These are phyloP conservation scores for Phalloptychus januarius DNA, from an alignment of 2,797 vertebrate species.

Conservation along the genomic window DNA sequence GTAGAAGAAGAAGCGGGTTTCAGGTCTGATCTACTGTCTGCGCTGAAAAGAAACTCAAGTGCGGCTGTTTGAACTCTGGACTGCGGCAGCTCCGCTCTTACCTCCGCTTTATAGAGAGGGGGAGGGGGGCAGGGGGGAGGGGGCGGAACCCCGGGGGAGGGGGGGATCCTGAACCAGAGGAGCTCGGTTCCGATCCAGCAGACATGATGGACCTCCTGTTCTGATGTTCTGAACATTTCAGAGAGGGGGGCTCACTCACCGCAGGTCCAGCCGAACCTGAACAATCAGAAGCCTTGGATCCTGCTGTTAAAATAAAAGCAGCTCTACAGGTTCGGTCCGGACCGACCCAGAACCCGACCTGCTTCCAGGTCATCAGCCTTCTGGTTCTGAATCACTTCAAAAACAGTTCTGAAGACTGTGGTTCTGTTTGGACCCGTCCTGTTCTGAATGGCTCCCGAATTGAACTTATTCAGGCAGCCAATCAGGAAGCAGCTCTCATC, in stretches of 20 bases:
- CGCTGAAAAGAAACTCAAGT: not conserved
- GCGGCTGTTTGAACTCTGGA: slow-evolving; percentile 50
- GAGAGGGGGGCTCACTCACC: too few relatives aligned
- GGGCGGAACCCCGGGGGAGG: not conserved
- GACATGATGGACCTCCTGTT: too few relatives aligned
- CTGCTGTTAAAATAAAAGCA: too few relatives aligned
- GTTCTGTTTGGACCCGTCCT: not conserved
- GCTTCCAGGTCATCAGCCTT: too few relatives aligned
- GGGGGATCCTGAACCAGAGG: too few relatives aligned
- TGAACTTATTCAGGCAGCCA: not conserved
- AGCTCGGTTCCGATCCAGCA: too few relatives aligned
- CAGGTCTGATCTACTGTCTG: not conserved
- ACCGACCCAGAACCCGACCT: too few relatives aligned
- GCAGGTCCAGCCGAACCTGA: too few relatives aligned
- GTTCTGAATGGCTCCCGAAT: not conserved
- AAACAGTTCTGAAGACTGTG: not conserved
- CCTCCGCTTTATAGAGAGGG: slow-evolving; percentile 39
- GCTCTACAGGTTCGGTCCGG: not conserved
- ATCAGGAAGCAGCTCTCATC: not conserved
- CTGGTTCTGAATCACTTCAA: not conserved
- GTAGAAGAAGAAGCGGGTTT: too few relatives aligned
- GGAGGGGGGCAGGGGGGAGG: not conserved
- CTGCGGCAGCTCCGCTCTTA: slow-evolving; percentile 13
- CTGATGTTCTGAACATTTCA: too few relatives aligned
- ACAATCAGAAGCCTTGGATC: too few relatives aligned